phyloP scores from a whole-genome alignment of 2,113 vertebrate species.

The Trematocara variabile region DNA sequence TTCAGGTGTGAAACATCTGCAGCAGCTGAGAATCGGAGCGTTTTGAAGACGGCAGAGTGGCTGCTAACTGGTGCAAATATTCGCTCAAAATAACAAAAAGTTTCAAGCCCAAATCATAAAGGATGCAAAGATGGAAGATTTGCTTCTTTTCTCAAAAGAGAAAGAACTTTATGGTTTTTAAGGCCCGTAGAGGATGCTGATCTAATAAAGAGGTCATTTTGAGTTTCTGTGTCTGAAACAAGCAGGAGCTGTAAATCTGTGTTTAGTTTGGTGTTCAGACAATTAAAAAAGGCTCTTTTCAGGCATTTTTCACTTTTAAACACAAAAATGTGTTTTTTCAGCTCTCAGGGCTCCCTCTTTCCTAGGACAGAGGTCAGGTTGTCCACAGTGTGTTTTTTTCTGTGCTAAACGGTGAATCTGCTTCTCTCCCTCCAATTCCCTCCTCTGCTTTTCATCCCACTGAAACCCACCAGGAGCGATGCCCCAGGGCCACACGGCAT shows the following conservation, averaged over 20 bases:
- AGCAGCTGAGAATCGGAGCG: background rate
- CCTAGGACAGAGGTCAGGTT: background rate
- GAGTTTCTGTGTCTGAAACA: background rate
- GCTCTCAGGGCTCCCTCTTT: background rate
- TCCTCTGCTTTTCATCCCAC: constrained; percentile 1
- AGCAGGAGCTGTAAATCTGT: background rate
- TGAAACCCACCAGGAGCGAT: background rate
- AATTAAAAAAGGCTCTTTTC: background rate
- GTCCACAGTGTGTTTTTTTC: background rate
- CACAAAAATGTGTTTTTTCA: background rate
- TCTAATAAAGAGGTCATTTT: background rate
- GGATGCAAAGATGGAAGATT: background rate
- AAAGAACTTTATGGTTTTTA: background rate
- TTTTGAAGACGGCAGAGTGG: background rate
- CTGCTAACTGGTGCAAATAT: background rate
- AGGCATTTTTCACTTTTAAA: background rate
- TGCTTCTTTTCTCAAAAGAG: background rate
- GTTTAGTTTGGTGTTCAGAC: background rate
- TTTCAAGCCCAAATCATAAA: background rate
- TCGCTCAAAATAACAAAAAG: background rate
- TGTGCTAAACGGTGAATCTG: background rate
- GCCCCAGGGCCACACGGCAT: constrained; percentile 26
- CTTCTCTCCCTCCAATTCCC: background rate
- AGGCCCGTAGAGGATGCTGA: background rate
- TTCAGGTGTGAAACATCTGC: background rate